Base-by-base conservation (phyloP, 2,888 invertebrate species). In the Pocota personata region DNA sequence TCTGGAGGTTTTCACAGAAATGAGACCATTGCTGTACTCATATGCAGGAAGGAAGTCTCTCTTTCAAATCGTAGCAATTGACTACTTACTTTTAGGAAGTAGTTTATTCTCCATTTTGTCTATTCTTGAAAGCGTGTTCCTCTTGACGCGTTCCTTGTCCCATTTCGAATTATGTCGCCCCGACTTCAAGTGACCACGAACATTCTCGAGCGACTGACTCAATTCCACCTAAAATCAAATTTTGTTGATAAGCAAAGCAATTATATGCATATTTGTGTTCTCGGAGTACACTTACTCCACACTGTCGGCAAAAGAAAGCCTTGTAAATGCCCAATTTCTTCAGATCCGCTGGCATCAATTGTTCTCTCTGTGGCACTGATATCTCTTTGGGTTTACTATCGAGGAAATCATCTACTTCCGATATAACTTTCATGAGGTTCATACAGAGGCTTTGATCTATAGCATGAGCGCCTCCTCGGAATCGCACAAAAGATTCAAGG, bases 41-140 rank as follows among this genome's bases (percentile, higher is more conserved):
- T n/a, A n/a, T n/a, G n/a, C n/a, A n/a, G n/a, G n/a, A n/a, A n/a
- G n/a, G n/a, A n/a, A n/a, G n/a, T n/a, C n/a, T n/a, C n/a, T n/a
- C n/a, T n/a, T n/a, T n/a, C n/a, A n/a, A n/a, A n/a, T n/a, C n/a
- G n/a, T n/a, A n/a, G n/a, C n/a, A n/a, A n/a, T n/a, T n/a, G n/a
- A n/a, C n/a, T 24, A 69, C 76, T 77, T 66, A 82, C 82, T 82
- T 66, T 72, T 82, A 2, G 82, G 77, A 10, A 82, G 66, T 19
- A 43, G 4, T 62, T 55, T 46, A 1, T 14, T 43, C 8, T 75
- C 43, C 3, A 35, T 27, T 8, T 69, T 76, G 0, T 37, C 14
- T 19, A 50, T 37, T 5, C 8, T 16, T 12, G 60, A n/a, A 50
- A n/a, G n/a, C 14, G 5, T n/a, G 1, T 24, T 14, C 19, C 21